These are phyloP conservation scores for Dendrocopos noguchii DNA, from an alignment of 2,113 vertebrate species.

Conservation along the genomic window DNA sequence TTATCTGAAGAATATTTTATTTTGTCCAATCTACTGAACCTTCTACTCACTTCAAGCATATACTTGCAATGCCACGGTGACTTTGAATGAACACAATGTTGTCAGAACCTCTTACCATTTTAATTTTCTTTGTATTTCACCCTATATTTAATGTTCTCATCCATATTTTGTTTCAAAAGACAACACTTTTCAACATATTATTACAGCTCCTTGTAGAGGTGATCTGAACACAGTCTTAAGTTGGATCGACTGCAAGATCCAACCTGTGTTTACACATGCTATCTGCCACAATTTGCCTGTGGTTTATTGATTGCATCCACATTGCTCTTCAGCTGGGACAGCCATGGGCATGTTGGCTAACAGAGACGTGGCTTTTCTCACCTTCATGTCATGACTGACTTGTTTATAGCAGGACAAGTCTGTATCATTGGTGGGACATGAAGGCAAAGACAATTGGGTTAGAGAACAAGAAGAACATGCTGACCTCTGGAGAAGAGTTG, in stretches of 20 bases:
- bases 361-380: background rate
- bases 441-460: background rate
- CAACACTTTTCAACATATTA: background rate
- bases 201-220: background rate
- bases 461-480: background rate
- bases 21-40: background rate
- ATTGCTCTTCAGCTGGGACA: background rate
- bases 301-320: background rate
- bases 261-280: background rate
- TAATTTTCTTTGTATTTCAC: background rate
- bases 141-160: background rate
- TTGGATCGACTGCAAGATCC: background rate
- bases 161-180: background rate
- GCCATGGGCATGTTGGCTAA: fast-evolving
- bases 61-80: background rate
- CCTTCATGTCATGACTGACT: background rate
- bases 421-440: background rate
- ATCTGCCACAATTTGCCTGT: background rate
- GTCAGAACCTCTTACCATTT: background rate
- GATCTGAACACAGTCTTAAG: background rate
- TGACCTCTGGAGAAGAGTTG: background rate
- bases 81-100: background rate
- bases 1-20: background rate
- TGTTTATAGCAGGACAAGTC: background rate
- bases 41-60: background rate